phyloP scores from a whole-genome alignment of 2,888 invertebrate genomes.

The Elysia crispata region DNA sequence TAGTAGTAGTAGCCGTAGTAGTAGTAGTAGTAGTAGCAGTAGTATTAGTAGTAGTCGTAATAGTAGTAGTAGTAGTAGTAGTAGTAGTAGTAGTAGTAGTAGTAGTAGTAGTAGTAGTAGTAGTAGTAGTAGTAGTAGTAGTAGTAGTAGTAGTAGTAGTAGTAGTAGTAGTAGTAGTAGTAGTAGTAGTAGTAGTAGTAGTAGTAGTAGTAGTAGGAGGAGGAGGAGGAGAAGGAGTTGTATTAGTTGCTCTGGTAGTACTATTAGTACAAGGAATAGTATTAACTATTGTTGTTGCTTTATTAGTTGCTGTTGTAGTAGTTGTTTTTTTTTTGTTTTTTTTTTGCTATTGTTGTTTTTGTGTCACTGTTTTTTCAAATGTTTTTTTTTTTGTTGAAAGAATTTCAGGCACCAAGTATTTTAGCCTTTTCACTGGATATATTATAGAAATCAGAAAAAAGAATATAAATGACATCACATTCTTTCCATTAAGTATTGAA shows the following conservation, averaged over 20 bases:
- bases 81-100: conserved; percentile 11
- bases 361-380: no score
- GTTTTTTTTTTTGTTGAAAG: no score
- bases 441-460: no score
- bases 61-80: conserved; percentile 19
- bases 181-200: no score
- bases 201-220: conserved; percentile 42
- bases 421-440: no score
- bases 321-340: not conserved
- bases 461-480: no score
- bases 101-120: conserved; percentile 28
- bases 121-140: conserved; percentile 45
- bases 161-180: conserved; percentile 43
- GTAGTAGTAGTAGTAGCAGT: conserved; percentile 16
- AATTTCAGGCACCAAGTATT: no score
- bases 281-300: not conserved
- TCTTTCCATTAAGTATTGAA: no score
- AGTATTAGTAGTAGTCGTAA: conserved; percentile 6
- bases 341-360: no score
- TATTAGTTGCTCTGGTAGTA: conserved; percentile 26
- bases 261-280: not conserved
- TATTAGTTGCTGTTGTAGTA: conserved; percentile 32
- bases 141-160: conserved; percentile 43
- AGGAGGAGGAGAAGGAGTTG: conserved; percentile 38
- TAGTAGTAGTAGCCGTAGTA: conserved; percentile 12